phyloP scores from a whole-genome alignment of 2,797 vertebrate species.

The Hipposideros larvatus region DNA sequence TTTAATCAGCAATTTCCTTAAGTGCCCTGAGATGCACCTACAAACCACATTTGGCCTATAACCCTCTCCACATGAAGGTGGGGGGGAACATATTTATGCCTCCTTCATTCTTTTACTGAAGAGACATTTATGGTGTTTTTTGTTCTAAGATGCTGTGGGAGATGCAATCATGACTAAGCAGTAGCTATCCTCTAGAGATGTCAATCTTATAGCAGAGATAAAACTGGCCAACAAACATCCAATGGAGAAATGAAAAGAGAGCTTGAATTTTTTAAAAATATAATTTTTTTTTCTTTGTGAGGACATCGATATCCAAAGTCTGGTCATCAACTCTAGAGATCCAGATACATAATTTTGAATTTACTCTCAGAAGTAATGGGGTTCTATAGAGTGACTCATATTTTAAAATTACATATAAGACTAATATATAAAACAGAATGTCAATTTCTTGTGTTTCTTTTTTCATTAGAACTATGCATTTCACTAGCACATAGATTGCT shows the following conservation, averaged over 20 bases:
- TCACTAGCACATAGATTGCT: not conserved
- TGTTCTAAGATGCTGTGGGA: not conserved
- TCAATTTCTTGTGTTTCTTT: not conserved
- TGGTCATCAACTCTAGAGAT: not conserved
- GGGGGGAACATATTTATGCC: not conserved
- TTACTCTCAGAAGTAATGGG: not conserved
- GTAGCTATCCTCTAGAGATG: not conserved
- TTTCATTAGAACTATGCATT: not conserved
- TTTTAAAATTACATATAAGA: not conserved
- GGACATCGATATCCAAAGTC: not conserved
- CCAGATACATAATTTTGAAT: not conserved
- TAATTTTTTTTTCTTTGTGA: not conserved
- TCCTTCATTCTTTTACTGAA: not conserved
- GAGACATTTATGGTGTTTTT: not conserved
- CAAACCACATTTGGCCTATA: not conserved
- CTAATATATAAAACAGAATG: not conserved
- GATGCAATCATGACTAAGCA: not conserved
- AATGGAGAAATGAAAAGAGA: not conserved
- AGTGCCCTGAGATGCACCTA: not conserved
- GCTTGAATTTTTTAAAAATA: not conserved
- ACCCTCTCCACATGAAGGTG: not conserved
- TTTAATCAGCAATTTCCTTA: not conserved
- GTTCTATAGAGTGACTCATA: not conserved
- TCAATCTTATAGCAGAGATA: constrained; percentile 13
- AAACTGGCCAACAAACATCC: not conserved